These are phyloP conservation scores for Calliphora vomitoria DNA, from an alignment of 2,888 invertebrate species.

Conservation along the genomic window DNA sequence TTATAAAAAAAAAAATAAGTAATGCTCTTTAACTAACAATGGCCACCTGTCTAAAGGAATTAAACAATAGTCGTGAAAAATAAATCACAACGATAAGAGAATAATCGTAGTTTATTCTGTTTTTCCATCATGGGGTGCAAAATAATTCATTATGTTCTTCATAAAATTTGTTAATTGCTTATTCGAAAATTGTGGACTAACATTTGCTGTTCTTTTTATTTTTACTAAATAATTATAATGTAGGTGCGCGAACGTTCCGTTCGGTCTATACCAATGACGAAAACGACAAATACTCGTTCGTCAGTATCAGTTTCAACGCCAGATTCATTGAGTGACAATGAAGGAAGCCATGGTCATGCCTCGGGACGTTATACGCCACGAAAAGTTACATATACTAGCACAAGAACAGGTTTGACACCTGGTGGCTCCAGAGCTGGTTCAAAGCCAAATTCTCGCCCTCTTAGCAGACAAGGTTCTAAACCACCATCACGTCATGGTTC, in stretches of 20 bases:
- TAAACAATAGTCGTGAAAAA: background rate
- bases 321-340: conserved; percentile 95
- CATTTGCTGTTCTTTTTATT: background rate
- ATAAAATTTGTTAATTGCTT: conserved; percentile 18
- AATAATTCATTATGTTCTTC: conserved; percentile 59
- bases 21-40: conserved; percentile 1
- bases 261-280: conserved; percentile 95
- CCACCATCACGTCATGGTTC: conserved; percentile 97
- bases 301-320: conserved; percentile 94
- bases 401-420: conserved; percentile 89
- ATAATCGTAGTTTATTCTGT: background rate
- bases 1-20: conserved; percentile 23
- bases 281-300: conserved; percentile 88
- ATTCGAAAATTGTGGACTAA: background rate
- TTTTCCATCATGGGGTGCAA: conserved; percentile 67
- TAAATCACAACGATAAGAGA: conserved; percentile 3
- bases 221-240: conserved; percentile 35
- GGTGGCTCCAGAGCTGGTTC: conserved; percentile 90
- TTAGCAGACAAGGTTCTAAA: conserved; percentile 94
- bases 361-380: conserved; percentile 87
- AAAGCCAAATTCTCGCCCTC: conserved; percentile 93
- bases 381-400: conserved; percentile 88
- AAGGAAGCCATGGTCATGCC: conserved; percentile 85
- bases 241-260: conserved; percentile 97
- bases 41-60: background rate